Evolutionary conservation across 2,797 vertebrate genomes (phyloP).

Genomic region (Gallinago stenura): DNA sequence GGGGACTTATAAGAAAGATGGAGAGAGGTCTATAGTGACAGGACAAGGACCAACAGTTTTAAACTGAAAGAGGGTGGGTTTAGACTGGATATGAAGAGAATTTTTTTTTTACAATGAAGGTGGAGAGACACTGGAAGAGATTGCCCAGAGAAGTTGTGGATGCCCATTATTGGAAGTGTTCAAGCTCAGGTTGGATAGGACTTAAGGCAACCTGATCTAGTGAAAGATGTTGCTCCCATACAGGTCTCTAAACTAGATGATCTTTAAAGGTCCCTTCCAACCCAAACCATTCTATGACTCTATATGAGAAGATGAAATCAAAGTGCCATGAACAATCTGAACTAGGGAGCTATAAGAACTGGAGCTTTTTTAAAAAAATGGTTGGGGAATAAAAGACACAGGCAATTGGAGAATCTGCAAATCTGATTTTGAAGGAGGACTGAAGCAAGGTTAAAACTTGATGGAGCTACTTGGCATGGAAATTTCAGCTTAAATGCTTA

Average conservation of each 20-base stretch:
- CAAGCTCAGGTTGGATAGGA: not conserved
- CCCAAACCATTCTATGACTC: not conserved
- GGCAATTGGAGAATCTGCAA: not conserved
- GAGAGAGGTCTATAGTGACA: not conserved
- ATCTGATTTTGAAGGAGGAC: not conserved
- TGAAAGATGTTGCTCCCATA: not conserved
- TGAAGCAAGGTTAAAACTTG: not conserved
- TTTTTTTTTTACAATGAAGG: not conserved
- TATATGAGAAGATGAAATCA: not conserved
- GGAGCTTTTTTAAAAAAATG: not conserved
- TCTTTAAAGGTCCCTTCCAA: not conserved
- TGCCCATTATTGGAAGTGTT: not conserved
- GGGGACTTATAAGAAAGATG: not conserved
- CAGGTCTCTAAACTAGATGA: not conserved
- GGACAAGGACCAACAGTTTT: not conserved
- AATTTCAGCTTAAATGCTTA: not conserved
- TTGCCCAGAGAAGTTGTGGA: not conserved
- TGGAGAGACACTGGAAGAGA: not conserved
- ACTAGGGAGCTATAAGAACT: not conserved
- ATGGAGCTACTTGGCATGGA: not conserved
- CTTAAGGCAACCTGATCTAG: not conserved
- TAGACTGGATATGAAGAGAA: not conserved
- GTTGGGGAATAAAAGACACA: not conserved
- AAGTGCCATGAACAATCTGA: not conserved
- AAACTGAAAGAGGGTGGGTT: not conserved